Evolutionary conservation across 2,797 vertebrate genomes (phyloP).

Genomic region (Neosalanx taihuensis): DNA sequence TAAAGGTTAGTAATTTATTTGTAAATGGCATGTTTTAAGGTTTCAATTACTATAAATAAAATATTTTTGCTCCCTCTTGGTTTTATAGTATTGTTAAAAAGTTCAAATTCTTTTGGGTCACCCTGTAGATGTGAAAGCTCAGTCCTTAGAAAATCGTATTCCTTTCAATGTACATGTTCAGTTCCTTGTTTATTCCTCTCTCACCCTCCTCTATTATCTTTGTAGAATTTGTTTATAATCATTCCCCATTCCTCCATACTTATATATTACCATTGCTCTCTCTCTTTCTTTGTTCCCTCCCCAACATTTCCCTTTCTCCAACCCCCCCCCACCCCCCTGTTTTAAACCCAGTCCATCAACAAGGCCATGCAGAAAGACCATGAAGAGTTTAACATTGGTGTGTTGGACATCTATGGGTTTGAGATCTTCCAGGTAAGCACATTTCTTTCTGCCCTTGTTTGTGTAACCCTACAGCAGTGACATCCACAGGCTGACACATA

Average conservation of each 20-base stretch:
- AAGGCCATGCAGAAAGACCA: constrained; percentile 80
- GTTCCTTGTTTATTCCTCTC: not conserved
- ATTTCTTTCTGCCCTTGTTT: not conserved
- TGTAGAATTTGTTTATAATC: too few species aligned
- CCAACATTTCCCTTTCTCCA: not conserved
- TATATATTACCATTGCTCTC: not conserved
- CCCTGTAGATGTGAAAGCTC: too few species aligned
- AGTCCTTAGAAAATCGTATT: too few species aligned
- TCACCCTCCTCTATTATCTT: not conserved
- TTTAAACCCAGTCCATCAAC: constrained; percentile 68
- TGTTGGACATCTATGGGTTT: constrained; percentile 84
- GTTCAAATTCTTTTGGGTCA: too few species aligned
- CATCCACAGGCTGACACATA: too few species aligned
- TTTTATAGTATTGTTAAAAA: too few species aligned
- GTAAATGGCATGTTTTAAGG: too few species aligned
- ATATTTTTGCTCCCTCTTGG: too few species aligned
- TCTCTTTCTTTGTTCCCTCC: not conserved
- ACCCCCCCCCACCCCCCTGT: not conserved
- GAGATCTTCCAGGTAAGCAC: constrained; percentile 82
- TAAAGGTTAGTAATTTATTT: too few species aligned
- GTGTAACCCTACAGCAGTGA: constrained; percentile 5
- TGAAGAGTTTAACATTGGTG: constrained; percentile 79
- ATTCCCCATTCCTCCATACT: not conserved
- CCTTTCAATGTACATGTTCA: too few species aligned
- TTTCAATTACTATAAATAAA: too few species aligned